Conservation (phyloP, 2,888 invertebrate genomes). For the Ypsolopha sequella region DNA sequence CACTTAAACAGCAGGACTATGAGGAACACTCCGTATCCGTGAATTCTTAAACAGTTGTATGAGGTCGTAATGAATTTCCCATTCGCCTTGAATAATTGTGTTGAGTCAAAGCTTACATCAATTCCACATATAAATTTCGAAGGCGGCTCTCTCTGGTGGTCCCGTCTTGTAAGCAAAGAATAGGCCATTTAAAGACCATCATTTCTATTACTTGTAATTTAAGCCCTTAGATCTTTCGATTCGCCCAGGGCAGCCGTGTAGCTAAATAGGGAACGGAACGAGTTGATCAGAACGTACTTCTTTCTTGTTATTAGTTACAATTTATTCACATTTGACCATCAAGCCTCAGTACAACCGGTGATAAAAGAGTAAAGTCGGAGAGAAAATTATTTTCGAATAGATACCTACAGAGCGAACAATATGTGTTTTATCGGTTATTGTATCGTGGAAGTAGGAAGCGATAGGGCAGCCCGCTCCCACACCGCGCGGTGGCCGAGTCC, state of each 20-base stretch:
- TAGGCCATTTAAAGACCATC: conserved; percentile 37
- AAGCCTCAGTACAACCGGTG: not conserved
- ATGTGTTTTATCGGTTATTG: conserved; percentile 46
- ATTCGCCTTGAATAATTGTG: conserved; percentile 1
- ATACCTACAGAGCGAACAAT: conserved; percentile 21
- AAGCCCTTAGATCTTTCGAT: conserved; percentile 29
- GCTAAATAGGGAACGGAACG: conserved; percentile 25
- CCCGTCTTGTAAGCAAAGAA: conserved; percentile 27
- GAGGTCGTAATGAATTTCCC: not conserved
- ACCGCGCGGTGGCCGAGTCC: conserved; percentile 44
- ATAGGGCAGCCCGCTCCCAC: conserved; percentile 64
- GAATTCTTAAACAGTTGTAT: not conserved
- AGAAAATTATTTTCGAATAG: not conserved
- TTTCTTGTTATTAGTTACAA: conserved; percentile 1
- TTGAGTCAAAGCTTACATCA: not conserved
- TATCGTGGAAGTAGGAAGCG: conserved; percentile 59
- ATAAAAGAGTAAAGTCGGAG: not conserved
- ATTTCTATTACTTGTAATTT: conserved; percentile 45
- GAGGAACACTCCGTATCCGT: not conserved
- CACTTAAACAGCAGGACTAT: not conserved
- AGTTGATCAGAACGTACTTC: conserved; percentile 13
- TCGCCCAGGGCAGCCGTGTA: conserved; percentile 21
- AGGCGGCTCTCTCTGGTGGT: conserved; percentile 32
- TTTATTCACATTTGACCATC: not conserved
- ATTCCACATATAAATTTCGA: conserved; percentile 9